Base-by-base conservation (phyloP, 2,888 invertebrate genomes). In the Eupithecia subumbrata region DNA sequence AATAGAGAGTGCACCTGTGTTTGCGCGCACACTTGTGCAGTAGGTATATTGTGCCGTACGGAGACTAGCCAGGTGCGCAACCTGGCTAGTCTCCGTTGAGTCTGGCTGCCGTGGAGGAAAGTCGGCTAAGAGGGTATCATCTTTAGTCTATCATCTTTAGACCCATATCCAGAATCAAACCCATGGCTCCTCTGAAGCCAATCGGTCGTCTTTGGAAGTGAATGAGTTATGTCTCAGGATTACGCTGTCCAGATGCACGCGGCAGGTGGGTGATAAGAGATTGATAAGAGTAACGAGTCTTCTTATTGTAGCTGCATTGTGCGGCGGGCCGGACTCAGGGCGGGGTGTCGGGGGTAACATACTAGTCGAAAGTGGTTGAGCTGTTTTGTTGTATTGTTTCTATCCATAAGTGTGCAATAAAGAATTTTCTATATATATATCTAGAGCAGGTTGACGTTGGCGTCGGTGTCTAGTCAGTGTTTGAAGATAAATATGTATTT, bases 261-360 rank as follows among this genome's bases (percentile, higher is more conserved):
- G 37, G 64, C 64, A 60, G 48, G 56, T 56, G 40, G 63, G 37
- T 67, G 16, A 45, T 60, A 67, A 67, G n/a, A 25, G n/a, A 63
- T 37, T n/a, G n/a, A 45, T 56, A 68, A 68, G 68, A 14, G 64
- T 64, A 34, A 68, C 40, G 40, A 22, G n/a, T 68, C 68, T 12
- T 64, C 5, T 5, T 3, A 5, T 4, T 67, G 77, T 68, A 30
- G 87, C 69, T 91, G 68, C 68, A 68, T 68, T 68, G 68, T 43
- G 25, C 7, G 4, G 25, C 1, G 68, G 68, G 43, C 12, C 81
- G 89, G 81, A 90, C 30, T 75, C 5, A 76, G 76, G 37, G 14
- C 0, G 1, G 30, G 14, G 25, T 18, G 8, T 8, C 16, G 22
- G 64, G 64, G 34, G 7, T 34, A 18, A 30, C 12, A n/a, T n/a